Evolutionary conservation across 2,797 vertebrate genomes (phyloP).

Genomic region (Amblyraja radiata): DNA sequence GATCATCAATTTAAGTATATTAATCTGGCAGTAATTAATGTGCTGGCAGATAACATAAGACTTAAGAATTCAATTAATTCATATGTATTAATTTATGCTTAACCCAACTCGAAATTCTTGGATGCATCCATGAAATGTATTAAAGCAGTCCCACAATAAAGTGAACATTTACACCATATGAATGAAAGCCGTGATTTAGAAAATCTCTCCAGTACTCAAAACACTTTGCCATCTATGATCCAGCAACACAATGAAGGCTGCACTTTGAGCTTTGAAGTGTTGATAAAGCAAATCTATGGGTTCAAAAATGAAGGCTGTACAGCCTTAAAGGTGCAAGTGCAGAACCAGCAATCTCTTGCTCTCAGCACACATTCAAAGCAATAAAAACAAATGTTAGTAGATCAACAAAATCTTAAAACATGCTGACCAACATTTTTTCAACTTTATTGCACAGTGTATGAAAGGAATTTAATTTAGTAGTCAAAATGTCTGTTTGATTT

Average conservation of each 20-base stretch:
- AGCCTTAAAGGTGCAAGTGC: constrained; percentile 28
- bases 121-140: not conserved
- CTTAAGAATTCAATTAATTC: not conserved
- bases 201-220: not conserved
- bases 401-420: constrained; percentile 24
- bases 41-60: not conserved
- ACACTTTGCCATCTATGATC: not conserved
- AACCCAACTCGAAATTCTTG: not conserved
- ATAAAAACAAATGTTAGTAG: constrained; percentile 31
- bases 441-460: constrained; percentile 28
- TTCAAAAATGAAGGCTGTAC: constrained; percentile 2
- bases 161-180: constrained; percentile 8
- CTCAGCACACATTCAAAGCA: constrained; percentile 26
- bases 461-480: constrained; percentile 34
- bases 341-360: not conserved
- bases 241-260: not conserved
- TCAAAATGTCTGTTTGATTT: constrained; percentile 30
- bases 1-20: not conserved
- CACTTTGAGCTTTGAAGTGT: not conserved
- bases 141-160: not conserved
- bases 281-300: not conserved
- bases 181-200: not conserved
- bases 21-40: constrained; percentile 1
- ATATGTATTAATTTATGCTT: not conserved
- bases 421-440: constrained; percentile 14